phyloP scores from a whole-genome alignment of 1,140 invertebrate genomes.

The Drosophila bocki region DNA sequence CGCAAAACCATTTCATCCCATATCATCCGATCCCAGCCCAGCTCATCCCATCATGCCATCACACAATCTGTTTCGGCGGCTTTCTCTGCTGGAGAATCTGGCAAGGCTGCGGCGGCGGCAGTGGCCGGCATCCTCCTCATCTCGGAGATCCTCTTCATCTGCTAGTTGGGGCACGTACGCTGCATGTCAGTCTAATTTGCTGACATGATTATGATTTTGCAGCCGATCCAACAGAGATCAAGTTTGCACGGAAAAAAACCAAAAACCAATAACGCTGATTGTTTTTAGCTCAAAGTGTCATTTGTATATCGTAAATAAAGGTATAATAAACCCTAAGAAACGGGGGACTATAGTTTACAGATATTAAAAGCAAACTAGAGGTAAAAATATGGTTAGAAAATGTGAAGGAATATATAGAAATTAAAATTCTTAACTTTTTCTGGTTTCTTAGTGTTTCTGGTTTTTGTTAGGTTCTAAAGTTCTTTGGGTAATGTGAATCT shows the following conservation, averaged over 20 bases:
- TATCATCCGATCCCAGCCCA: constrained; percentile 12
- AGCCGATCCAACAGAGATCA: constrained; percentile 51
- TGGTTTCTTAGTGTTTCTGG: too few relatives aligned
- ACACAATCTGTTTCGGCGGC: constrained; percentile 34
- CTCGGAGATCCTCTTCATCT: constrained; percentile 75
- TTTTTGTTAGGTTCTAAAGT: too few relatives aligned
- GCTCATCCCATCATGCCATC: constrained; percentile 33
- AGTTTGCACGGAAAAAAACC: constrained; percentile 16
- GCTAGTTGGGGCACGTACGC: constrained; percentile 77
- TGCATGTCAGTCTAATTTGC: constrained; percentile 81
- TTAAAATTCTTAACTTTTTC: too few relatives aligned
- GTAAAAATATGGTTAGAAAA: not conserved
- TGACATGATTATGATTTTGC: constrained; percentile 83
- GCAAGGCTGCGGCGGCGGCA: not conserved
- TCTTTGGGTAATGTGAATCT: too few relatives aligned
- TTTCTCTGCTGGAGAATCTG: constrained; percentile 36
- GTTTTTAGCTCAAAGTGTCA: constrained; percentile 1
- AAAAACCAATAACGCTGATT: not conserved
- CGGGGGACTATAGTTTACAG: too few relatives aligned
- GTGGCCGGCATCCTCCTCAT: constrained; percentile 23
- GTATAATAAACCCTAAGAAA: not conserved
- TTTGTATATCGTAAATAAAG: not conserved
- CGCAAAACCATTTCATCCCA: constrained; percentile 17
- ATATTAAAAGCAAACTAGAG: too few relatives aligned
- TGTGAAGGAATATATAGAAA: not conserved